Percentiles rank a stretch among this genome's conserved stretches.
These are phyloP conservation scores for Platichthys stellatus DNA, from an alignment of 2,113 vertebrate genomes.

Conservation along the genomic window DNA sequence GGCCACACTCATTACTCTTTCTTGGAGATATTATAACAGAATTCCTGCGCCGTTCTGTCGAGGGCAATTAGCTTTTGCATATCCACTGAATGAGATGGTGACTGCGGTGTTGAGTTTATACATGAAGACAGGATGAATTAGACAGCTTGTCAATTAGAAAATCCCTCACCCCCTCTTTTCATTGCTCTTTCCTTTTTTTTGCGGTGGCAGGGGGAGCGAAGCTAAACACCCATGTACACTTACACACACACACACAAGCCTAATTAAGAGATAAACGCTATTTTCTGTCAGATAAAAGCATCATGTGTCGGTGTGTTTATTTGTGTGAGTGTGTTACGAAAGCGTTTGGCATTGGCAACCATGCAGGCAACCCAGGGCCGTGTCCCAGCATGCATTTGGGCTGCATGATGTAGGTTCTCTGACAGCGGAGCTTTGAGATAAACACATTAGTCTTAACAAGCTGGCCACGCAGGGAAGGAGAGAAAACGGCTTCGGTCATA, in stretches of 20 bases:
- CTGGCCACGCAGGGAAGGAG: slow-evolving; percentile 7
- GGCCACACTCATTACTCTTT: slow-evolving; percentile 61
- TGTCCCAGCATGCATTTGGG: slow-evolving; percentile 60
- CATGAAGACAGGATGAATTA: slow-evolving; percentile 46
- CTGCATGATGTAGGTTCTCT: slow-evolving; percentile 27
- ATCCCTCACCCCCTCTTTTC: slow-evolving; percentile 40
- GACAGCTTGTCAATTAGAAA: slow-evolving; percentile 60
- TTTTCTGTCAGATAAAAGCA: not conserved
- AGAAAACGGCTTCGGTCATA: slow-evolving; percentile 24
- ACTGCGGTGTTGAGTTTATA: slow-evolving; percentile 15
- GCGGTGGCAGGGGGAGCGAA: slow-evolving; percentile 42
- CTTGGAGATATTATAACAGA: slow-evolving; percentile 39
- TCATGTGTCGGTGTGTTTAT: slow-evolving; percentile 3
- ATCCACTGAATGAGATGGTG: slow-evolving; percentile 13
- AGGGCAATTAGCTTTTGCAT: slow-evolving; percentile 52
- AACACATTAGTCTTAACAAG: slow-evolving; percentile 51
- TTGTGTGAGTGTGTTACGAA: not conserved
- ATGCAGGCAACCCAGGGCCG: not conserved
- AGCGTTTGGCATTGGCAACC: slow-evolving; percentile 32
- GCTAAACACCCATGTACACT: not conserved
- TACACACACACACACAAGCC: not conserved
- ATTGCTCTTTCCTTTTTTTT: slow-evolving; percentile 55
- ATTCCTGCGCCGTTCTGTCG: slow-evolving; percentile 53
- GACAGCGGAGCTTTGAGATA: slow-evolving; percentile 28
- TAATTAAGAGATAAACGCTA: slow-evolving; percentile 52